Evolutionary conservation across 2,113 vertebrate genomes (phyloP).

Genomic region (Cryptotis parvus): DNA sequence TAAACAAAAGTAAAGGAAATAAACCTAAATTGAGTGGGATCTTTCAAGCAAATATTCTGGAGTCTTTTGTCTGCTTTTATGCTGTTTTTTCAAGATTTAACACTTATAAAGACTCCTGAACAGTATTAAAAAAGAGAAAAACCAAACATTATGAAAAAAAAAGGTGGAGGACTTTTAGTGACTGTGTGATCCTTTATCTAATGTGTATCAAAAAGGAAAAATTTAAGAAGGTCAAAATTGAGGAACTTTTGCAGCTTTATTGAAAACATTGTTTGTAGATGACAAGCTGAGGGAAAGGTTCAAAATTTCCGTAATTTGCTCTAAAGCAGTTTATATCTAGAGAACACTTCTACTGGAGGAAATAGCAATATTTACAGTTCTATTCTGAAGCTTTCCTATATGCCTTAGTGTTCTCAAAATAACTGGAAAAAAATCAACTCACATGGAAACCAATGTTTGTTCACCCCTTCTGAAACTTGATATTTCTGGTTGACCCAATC

Average conservation of each 20-base stretch:
- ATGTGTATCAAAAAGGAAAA: neutral
- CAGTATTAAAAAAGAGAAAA: neutral
- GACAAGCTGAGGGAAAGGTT: neutral
- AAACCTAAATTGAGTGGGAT: neutral
- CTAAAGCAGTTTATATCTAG: neutral
- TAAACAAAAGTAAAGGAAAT: neutral
- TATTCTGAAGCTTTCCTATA: no score
- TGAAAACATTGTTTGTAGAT: neutral
- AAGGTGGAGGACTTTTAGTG: neutral
- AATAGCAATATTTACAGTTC: no score
- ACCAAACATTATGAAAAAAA: neutral
- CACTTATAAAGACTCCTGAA: no score
- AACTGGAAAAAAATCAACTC: no score
- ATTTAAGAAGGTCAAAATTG: neutral
- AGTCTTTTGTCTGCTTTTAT: no score
- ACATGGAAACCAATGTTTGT: no score
- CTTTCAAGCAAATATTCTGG: neutral
- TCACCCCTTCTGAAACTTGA: no score
- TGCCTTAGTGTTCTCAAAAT: no score
- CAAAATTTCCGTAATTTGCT: neutral
- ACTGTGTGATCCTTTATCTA: neutral
- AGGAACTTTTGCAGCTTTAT: neutral
- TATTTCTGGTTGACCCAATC: no score
- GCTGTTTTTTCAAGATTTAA: no score
- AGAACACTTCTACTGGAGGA: no score